Evolutionary conservation across 2,888 invertebrate species (phyloP), one percentile per base, ranked within the genome.

Genomic region (Hartigia nigra): DNA sequence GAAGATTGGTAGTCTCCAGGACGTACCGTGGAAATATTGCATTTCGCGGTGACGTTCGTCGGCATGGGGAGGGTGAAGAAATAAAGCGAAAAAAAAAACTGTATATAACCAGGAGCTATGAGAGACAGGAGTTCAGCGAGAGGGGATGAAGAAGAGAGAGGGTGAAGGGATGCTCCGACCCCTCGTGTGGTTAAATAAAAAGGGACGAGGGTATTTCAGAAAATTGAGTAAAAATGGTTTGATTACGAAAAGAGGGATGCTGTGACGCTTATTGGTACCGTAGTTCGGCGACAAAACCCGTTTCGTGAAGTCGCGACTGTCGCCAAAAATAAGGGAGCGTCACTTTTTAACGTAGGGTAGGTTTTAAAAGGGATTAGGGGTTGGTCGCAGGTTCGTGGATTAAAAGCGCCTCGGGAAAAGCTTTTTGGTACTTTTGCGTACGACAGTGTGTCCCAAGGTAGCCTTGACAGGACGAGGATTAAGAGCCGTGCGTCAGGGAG

Each of bases 1-100:
- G 87, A 89, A 89, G 90, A 90, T 90, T 90, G 89, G 90, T 89
- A 84, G 88, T 86, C 86, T 81, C 83, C 81, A 84, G 86, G 86
- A 87, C 86, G 86, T 85, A 84, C 80, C 84, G 84, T 87, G 85
- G 87, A 90, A 88, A 90, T 89, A 90, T 90, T 88, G 87, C 88
- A 85, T 87, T 87, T 87, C 85, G 88, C 83, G 87, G 84, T 86
- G 82, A 75, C 79, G 79, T 80, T 77, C 78, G 81, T 80, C 80
- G 77, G 84, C 78, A 23, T 23, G 23, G 55, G 55, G 23, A 55
- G 55, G 55, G 23, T 23, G 55, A 55, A 55, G 55, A 55, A 55
- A 55, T 55, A 55, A 55, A 55, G 5, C 9, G 23, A 23, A 23
- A 9, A 55, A 35, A 23, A 55, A 23, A 11, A 80, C n/a, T n/a